These are phyloP conservation scores for Platynereis dumerilii DNA, from an alignment of 2,888 invertebrate species.

Conservation along the genomic window DNA sequence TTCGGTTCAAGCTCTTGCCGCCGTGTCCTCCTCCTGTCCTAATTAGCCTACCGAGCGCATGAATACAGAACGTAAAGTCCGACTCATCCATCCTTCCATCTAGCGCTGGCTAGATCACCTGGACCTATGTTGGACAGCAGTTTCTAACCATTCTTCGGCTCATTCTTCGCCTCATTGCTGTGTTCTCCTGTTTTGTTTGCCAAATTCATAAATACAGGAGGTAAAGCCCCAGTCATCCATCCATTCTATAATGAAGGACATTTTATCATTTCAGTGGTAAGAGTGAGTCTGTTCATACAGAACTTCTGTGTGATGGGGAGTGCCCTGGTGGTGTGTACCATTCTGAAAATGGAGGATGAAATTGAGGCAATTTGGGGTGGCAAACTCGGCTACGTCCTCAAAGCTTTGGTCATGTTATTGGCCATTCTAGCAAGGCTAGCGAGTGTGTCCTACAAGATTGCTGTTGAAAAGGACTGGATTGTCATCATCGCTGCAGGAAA, in stretches of 20 bases:
- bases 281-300: conserved; percentile 62
- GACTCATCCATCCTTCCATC: no score
- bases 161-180: no score
- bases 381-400: conserved; percentile 1
- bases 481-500: conserved; percentile 58
- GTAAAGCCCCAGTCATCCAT: no score
- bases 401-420: conserved; percentile 29
- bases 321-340: conserved; percentile 60
- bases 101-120: no score
- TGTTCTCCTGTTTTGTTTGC: no score
- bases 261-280: conserved; percentile 60
- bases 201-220: no score
- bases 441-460: conserved; percentile 60
- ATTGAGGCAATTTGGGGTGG: conserved; percentile 27
- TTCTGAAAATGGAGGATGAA: conserved; percentile 38
- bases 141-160: no score
- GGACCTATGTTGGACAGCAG: no score
- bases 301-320: conserved; percentile 63
- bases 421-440: conserved; percentile 42
- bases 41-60: no score
- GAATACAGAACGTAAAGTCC: no score
- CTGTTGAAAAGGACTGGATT: conserved; percentile 65
- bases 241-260: not conserved
- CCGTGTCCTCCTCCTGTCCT: no score
- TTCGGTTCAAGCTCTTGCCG: no score